These are phyloP conservation scores for Leptopilina drosophilae DNA, from an alignment of 2,888 invertebrate genomes.

Conservation along the genomic window DNA sequence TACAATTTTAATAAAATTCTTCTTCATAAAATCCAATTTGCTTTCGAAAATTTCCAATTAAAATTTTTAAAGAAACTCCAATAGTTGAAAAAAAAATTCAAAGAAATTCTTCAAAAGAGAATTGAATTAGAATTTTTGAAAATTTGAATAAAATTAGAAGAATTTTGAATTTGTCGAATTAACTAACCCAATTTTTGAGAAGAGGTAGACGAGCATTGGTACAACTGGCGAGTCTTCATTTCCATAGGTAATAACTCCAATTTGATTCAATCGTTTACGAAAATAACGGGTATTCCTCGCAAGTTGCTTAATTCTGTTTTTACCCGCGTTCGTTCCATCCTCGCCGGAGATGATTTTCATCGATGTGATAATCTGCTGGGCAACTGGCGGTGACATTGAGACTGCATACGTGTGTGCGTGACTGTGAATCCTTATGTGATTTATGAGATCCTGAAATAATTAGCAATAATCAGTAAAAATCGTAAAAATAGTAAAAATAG, in stretches of 20 bases:
- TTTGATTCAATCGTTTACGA: slow-evolving; percentile 86
- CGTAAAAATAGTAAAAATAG: too few species aligned
- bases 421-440: slow-evolving; percentile 86
- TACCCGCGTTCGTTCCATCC: slow-evolving; percentile 86
- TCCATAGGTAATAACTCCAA: slow-evolving; percentile 95
- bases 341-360: slow-evolving; percentile 92
- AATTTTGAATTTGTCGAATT: background rate
- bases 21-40: too few species aligned
- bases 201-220: slow-evolving; percentile 95
- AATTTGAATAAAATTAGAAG: too few species aligned
- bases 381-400: slow-evolving; percentile 93
- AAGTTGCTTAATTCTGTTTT: slow-evolving; percentile 83
- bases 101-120: too few species aligned
- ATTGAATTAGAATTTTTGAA: too few species aligned
- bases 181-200: slow-evolving; percentile 93
- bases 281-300: slow-evolving; percentile 91
- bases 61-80: too few species aligned
- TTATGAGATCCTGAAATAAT: slow-evolving; percentile 82
- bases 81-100: too few species aligned
- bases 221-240: slow-evolving; percentile 97
- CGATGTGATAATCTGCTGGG: slow-evolving; percentile 92
- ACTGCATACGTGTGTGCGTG: slow-evolving; percentile 92
- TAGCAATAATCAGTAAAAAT: too few species aligned
- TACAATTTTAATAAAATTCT: too few species aligned
- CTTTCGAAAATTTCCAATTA: too few species aligned